These are phyloP conservation scores for Acanthisitta chloris DNA, from an alignment of 2,113 vertebrate species.

Conservation along the genomic window DNA sequence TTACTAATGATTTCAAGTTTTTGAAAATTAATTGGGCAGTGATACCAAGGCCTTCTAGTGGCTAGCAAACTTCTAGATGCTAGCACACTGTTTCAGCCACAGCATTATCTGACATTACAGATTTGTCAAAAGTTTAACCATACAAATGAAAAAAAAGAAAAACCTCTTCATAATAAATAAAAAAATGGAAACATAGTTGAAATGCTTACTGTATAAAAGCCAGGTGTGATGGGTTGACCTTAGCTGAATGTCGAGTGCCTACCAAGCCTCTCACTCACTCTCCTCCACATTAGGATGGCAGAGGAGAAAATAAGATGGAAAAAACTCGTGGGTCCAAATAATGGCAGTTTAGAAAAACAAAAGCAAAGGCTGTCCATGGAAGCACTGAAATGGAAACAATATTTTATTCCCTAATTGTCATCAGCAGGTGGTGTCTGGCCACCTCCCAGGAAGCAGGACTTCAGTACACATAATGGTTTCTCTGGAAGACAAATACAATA, in stretches of 20 bases:
- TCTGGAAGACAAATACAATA: neutral
- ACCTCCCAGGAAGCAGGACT: neutral
- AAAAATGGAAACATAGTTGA: neutral
- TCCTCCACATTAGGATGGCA: neutral
- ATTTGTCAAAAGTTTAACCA: neutral
- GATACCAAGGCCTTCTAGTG: neutral
- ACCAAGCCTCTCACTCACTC: neutral
- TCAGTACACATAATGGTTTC: neutral
- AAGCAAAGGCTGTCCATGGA: neutral
- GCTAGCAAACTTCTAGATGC: accelerated
- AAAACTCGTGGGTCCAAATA: neutral
- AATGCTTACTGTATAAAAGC: accelerated
- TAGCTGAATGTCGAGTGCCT: neutral
- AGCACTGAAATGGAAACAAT: neutral
- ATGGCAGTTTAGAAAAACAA: neutral
- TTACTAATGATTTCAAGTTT: neutral
- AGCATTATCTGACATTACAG: neutral
- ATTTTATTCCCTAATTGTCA: neutral
- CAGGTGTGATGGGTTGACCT: neutral
- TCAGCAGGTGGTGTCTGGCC: neutral
- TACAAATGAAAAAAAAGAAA: neutral
- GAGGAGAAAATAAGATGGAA: neutral
- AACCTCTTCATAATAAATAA: accelerated
- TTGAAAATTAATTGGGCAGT: neutral
- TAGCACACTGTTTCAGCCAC: neutral